These are phyloP conservation scores for Apodemia zela DNA, from an alignment of 2,888 invertebrate species.

Conservation along the genomic window DNA sequence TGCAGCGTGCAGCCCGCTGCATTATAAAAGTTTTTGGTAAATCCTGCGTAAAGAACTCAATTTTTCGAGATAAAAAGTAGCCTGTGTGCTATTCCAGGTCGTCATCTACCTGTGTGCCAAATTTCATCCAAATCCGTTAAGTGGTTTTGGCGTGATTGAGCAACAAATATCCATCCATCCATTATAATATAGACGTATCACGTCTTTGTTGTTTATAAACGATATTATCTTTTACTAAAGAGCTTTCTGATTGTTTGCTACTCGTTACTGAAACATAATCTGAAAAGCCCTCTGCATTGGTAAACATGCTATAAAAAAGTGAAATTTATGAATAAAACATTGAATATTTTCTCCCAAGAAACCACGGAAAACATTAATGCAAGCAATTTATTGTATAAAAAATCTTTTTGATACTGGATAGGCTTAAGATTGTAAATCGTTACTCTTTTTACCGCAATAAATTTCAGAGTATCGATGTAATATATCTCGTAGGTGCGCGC, in stretches of 20 bases:
- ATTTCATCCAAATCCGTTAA: too few relatives aligned
- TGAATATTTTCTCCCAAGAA: not conserved
- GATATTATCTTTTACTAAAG: not conserved
- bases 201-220: too few relatives aligned
- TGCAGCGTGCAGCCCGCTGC: too few relatives aligned
- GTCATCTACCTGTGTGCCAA: too few relatives aligned
- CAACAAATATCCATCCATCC: too few relatives aligned
- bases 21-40: too few relatives aligned
- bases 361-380: slow-evolving; percentile 13
- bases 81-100: too few relatives aligned
- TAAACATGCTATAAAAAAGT: not conserved
- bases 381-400: slow-evolving; percentile 15
- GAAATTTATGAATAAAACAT: not conserved
- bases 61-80: too few relatives aligned
- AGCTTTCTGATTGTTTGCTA: not conserved
- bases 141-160: too few relatives aligned
- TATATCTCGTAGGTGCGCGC: slow-evolving; percentile 21
- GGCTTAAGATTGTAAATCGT: slow-evolving; percentile 19
- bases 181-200: too few relatives aligned
- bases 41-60: too few relatives aligned
- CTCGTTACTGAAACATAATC: not conserved
- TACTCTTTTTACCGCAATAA: slow-evolving; percentile 23
- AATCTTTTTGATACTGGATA: slow-evolving; percentile 12
- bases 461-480: slow-evolving; percentile 21
- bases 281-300: not conserved